These are phyloP conservation scores for Calonectris borealis DNA, from an alignment of 2,113 vertebrate species.

Conservation along the genomic window DNA sequence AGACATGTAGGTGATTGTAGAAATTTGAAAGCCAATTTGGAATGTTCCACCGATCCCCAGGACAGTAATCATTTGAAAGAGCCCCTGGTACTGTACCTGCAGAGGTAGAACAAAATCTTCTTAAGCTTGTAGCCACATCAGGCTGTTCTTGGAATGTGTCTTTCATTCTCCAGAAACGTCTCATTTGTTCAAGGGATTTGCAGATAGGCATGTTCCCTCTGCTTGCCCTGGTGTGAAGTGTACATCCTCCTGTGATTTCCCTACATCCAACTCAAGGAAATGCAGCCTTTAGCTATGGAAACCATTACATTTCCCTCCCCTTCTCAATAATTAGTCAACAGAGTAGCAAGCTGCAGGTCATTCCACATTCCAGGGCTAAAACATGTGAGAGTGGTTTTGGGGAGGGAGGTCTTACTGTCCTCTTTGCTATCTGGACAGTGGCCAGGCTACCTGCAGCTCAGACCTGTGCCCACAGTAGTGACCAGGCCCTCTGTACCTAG, in stretches of 20 bases:
- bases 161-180: not conserved
- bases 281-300: not conserved
- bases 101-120: not conserved
- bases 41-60: constrained; percentile 83
- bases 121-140: not conserved
- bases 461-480: not conserved
- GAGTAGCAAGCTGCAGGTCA: not conserved
- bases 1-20: constrained; percentile 80
- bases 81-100: constrained; percentile 56
- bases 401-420: not conserved
- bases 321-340: not conserved
- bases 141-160: not conserved
- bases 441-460: not conserved
- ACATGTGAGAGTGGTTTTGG: not conserved
- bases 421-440: not conserved
- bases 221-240: not conserved
- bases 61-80: constrained; percentile 57
- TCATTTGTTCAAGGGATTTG: not conserved
- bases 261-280: not conserved
- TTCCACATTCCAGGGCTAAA: not conserved
- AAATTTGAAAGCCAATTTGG: constrained; percentile 80
- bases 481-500: not conserved
- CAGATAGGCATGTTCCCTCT: not conserved
- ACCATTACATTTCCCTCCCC: not conserved
- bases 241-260: not conserved